Evolutionary conservation across 2,113 vertebrate genomes (phyloP).

Genomic region (Malaclemys terrapin): DNA sequence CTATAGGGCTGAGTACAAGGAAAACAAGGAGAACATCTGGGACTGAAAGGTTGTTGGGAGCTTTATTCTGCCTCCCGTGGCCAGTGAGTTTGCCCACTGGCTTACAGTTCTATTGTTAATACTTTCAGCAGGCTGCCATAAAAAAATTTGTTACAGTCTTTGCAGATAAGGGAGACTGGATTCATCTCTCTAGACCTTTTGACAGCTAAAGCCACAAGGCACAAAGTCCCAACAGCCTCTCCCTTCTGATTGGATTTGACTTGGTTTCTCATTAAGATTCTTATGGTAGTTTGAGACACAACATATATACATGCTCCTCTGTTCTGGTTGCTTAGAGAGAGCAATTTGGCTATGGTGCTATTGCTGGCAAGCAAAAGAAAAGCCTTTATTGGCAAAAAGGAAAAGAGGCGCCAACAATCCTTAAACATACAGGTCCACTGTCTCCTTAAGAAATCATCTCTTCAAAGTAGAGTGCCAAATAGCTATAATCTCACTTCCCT

Average conservation of each 20-base stretch:
- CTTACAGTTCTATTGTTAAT: not conserved
- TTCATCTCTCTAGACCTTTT: not conserved
- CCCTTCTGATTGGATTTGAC: not conserved
- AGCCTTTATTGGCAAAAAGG: not conserved
- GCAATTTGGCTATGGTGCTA: not conserved
- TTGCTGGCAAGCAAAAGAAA: not conserved
- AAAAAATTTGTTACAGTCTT: conserved; percentile 15
- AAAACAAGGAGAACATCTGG: not conserved
- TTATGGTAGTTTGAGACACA: not conserved
- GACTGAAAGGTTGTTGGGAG: not conserved
- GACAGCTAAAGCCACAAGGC: not conserved
- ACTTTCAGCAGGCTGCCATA: conserved; percentile 5
- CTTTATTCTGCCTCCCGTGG: not conserved
- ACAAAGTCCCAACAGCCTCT: not conserved
- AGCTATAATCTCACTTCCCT: not conserved
- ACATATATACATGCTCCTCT: not conserved
- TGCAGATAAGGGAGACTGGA: not conserved
- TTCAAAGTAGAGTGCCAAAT: not conserved
- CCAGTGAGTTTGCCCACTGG: not conserved
- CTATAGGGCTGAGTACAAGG: not conserved
- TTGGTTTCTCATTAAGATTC: conserved; percentile 5
- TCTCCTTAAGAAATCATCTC: not conserved
- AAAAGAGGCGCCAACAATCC: not conserved
- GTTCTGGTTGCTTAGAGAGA: not conserved
- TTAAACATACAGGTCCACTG: not conserved